Evolutionary conservation across 1,140 invertebrate species (phyloP).

Genomic region (Drosophila serrata): DNA sequence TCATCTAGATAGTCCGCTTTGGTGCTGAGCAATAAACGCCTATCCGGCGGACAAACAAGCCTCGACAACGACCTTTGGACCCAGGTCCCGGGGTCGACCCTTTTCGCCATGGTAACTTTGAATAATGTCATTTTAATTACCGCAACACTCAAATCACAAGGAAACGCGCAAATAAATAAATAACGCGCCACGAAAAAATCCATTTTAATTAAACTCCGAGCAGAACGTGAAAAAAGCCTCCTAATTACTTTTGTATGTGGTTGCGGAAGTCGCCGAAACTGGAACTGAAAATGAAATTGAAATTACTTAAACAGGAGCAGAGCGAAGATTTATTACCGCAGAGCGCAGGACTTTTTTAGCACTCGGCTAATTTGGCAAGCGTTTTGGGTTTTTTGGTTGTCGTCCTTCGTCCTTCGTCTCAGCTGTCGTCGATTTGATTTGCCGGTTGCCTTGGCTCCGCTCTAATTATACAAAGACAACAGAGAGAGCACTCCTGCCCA

Average conservation of each 20-base stretch:
- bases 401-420: slow-evolving; percentile 13
- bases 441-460: slow-evolving; percentile 59
- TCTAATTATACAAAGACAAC: slow-evolving; percentile 62
- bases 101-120: slow-evolving; percentile 57
- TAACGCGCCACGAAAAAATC: slow-evolving; percentile 51
- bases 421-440: slow-evolving; percentile 57
- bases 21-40: slow-evolving; percentile 67
- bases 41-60: slow-evolving; percentile 54
- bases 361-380: slow-evolving; percentile 58
- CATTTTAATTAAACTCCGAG: slow-evolving; percentile 71
- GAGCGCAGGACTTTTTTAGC: slow-evolving; percentile 49
- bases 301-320: slow-evolving; percentile 57
- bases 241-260: slow-evolving; percentile 66
- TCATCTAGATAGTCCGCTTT: slow-evolving; percentile 66
- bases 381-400: slow-evolving; percentile 6
- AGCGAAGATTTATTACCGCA: slow-evolving; percentile 70
- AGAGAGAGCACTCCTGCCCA: slow-evolving; percentile 39
- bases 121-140: slow-evolving; percentile 84
- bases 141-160: slow-evolving; percentile 64
- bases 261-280: slow-evolving; percentile 27
- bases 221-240: slow-evolving; percentile 39
- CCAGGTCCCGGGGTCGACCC: slow-evolving; percentile 28
- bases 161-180: slow-evolving; percentile 49
- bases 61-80: slow-evolving; percentile 41
- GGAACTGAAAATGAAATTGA: slow-evolving; percentile 60